phyloP scores from a whole-genome alignment of 2,888 invertebrate genomes.

The Eupithecia exiguata region DNA sequence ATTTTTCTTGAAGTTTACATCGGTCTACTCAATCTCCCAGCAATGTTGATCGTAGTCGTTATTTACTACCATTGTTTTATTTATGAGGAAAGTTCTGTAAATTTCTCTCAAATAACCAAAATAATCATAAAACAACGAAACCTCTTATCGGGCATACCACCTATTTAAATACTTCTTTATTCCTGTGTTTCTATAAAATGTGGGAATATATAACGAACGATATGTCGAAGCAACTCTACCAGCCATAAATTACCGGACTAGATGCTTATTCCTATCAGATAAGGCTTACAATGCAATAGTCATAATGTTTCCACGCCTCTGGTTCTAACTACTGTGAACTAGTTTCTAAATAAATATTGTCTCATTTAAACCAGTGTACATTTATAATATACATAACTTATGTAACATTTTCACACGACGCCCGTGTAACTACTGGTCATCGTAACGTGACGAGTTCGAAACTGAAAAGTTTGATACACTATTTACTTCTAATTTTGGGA shows the following conservation, averaged over 20 bases:
- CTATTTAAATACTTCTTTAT: background rate
- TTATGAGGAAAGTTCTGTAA: too few relatives aligned
- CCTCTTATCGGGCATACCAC: background rate
- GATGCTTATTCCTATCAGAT: constrained; percentile 21
- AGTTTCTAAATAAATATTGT: constrained; percentile 26
- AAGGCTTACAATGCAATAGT: constrained; percentile 18
- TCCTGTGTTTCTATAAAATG: too few relatives aligned
- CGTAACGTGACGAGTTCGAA: background rate
- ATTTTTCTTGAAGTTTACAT: background rate
- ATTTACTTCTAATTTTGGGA: background rate
- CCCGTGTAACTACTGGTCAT: background rate
- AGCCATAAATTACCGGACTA: constrained; percentile 12
- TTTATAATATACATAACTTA: background rate
- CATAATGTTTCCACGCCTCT: constrained; percentile 17
- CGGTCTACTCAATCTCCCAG: background rate
- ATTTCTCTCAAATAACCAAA: too few relatives aligned
- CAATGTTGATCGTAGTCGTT: background rate
- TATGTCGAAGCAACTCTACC: background rate
- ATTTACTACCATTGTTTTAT: background rate
- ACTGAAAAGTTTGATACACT: background rate
- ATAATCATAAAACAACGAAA: background rate
- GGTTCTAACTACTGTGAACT: constrained; percentile 22
- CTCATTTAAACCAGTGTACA: background rate
- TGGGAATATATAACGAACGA: background rate
- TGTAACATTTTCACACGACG: background rate